These are phyloP conservation scores for Drosophila trichaetosa DNA, from an alignment of 2,888 invertebrate genomes.

Conservation along the genomic window DNA sequence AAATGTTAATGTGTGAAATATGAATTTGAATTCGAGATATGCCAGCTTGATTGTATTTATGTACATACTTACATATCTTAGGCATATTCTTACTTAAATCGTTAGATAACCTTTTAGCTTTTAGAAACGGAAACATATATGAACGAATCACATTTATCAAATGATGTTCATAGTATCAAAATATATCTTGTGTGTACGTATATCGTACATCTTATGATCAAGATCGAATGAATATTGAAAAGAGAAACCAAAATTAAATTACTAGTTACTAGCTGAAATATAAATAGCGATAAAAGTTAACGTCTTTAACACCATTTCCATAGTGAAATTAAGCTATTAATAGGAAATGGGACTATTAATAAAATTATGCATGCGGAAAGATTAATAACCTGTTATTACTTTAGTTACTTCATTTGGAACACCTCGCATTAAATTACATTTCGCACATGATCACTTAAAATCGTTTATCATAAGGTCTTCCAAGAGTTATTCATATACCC, in stretches of 20 bases:
- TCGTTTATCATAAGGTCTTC: background rate
- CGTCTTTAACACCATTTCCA: background rate
- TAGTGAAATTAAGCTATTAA: background rate
- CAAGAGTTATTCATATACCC: conserved; percentile 9
- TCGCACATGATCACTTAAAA: background rate
- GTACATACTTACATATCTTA: background rate
- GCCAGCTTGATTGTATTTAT: background rate
- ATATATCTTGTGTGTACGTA: background rate
- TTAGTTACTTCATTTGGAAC: background rate
- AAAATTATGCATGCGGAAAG: background rate
- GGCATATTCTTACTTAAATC: background rate
- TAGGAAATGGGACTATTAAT: background rate
- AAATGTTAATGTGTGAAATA: conserved; percentile 6
- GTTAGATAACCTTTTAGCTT: background rate
- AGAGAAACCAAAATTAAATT: background rate
- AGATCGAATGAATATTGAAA: background rate
- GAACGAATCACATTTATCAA: background rate
- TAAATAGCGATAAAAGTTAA: background rate
- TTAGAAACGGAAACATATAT: background rate
- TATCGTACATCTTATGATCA: no score
- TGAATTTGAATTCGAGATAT: background rate
- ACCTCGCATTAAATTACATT: background rate
- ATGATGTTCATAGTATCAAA: background rate
- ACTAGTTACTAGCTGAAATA: no score
- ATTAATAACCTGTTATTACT: background rate